Evolutionary conservation across 2,113 vertebrate species (phyloP), one percentile per base, ranked within the genome.

Genomic region (Columbina picui): DNA sequence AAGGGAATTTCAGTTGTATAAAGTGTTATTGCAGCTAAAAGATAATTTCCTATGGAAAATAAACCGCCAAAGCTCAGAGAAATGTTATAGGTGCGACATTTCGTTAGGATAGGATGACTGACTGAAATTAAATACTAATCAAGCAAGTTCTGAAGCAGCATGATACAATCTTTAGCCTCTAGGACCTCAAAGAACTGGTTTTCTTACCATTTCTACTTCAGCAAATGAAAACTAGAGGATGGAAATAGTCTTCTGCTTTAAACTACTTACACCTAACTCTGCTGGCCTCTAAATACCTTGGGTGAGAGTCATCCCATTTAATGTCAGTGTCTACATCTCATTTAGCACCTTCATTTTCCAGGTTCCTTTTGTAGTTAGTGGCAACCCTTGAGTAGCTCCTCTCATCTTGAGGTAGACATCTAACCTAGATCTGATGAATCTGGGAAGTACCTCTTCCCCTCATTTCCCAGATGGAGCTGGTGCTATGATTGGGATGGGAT

Each of bases 141-240:
- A 94, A 85, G 59, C 15, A 77, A 63, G 23, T 32, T 95, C 82
- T 83, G 69, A 92, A 76, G 80, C 27, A 84, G 45, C 26, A n/a
- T 47, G 16, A 30, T 67, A 20, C 75, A 55, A 14, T 55, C 69
- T 74, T 91, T 64, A 86, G 45, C 36, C 50, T 87, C 45, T 41
- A 87, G 50, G 55, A 79, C 56, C 21, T 73, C 16, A 17, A 61
- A 79, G 26, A 87, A 71, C 47, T 71, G 10, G 5, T n/a, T 61
- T 79, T 88, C 49, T 43, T 80, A 73, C 57, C n/a, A 23, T 57
- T 88, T 83, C 75, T 64, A 34, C 29, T 77, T 85, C 14, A 60
- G n/a, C 30, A 95, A 86, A 64, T 20, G 56, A 87, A 18, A 81
- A 47, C 15, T 0, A 1, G 23, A 50, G 47, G 36, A 73, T 30